These are phyloP conservation scores for Habroteleia sp. DNA, from an alignment of 2,888 invertebrate genomes.

Conservation along the genomic window DNA sequence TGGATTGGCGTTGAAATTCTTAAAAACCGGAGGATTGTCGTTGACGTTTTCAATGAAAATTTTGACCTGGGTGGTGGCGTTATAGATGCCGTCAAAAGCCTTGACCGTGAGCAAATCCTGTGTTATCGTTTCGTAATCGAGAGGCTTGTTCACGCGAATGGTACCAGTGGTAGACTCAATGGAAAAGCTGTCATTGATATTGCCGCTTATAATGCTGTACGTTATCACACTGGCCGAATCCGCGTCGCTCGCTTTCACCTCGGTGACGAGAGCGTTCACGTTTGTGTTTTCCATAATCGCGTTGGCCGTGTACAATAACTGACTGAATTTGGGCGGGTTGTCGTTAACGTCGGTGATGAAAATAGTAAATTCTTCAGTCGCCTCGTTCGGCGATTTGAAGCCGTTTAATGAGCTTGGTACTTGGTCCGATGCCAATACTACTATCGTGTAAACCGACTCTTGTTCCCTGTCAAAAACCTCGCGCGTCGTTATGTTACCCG, in stretches of 20 bases:
- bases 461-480: conserved; percentile 93
- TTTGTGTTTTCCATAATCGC: conserved; percentile 92
- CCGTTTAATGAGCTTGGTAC: conserved; percentile 89
- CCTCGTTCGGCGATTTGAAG: conserved; percentile 87
- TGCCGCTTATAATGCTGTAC: conserved; percentile 92
- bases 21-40: conserved; percentile 94
- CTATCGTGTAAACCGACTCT: conserved; percentile 92
- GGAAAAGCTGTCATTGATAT: conserved; percentile 91
- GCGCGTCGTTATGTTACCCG: conserved; percentile 93
- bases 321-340: conserved; percentile 94
- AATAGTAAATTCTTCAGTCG: conserved; percentile 92
- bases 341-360: conserved; percentile 98
- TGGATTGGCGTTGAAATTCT: conserved; percentile 86
- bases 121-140: conserved; percentile 93
- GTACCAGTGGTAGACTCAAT: conserved; percentile 93
- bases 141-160: conserved; percentile 88
- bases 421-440: conserved; percentile 94
- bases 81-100: conserved; percentile 91
- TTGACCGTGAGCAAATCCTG: conserved; percentile 91
- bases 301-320: conserved; percentile 87
- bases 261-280: conserved; percentile 90
- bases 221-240: conserved; percentile 93
- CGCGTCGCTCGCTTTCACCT: conserved; percentile 92
- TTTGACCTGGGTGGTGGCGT: conserved; percentile 91
- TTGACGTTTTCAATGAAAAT: conserved; percentile 95